Evolutionary conservation across 2,888 invertebrate genomes (phyloP), one percentile per base, ranked within the genome.

Genomic region (Candidula unifasciata): DNA sequence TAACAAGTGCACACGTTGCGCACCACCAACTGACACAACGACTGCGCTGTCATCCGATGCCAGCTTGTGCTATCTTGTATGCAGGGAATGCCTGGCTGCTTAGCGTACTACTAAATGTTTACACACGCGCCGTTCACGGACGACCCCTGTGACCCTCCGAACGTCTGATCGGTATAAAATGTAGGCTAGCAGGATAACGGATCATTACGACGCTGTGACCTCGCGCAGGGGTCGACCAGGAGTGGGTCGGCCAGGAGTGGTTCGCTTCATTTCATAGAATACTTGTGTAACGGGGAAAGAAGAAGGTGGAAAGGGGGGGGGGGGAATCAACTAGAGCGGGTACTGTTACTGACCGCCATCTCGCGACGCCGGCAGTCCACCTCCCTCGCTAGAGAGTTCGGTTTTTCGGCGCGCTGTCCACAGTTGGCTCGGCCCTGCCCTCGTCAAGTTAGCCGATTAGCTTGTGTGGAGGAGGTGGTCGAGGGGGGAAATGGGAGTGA

Each of bases 201-300:
- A 35, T 35, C 57, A 79, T 37, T 24, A 66, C 66, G 73, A 73
- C 73, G 73, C 57, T 66, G 76, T 64, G 76, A 82, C 82, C 76
- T 82, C 76, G 30, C 18, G 16, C 18, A 57, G 30, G 35, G 82
- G 30, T 82, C 82, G 76, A 21, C 30, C 52, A 66, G 82, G 76
- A 66, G 74, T 66, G 66, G 64, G n/a, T 82, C 82, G 76, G 30
- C 30, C 52, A 66, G 82, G 76, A 66, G 74, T 66, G 66, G 64
- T 16, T 27, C 27, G n/a, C 27, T 18, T 54, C 16, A 18, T 27
- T 52, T 54, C 77, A 5, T 5, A 52, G 44, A 54, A 77, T 44
- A 44, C 44, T 44, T 44, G 44, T 44, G 44, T 44, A 44, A 44
- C 44, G 44, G 44, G 44, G 2, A 44, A 44, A 44, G 13, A n/a